phyloP scores from a whole-genome alignment of 1,140 invertebrate species.

The Cryptotermes secundus region DNA sequence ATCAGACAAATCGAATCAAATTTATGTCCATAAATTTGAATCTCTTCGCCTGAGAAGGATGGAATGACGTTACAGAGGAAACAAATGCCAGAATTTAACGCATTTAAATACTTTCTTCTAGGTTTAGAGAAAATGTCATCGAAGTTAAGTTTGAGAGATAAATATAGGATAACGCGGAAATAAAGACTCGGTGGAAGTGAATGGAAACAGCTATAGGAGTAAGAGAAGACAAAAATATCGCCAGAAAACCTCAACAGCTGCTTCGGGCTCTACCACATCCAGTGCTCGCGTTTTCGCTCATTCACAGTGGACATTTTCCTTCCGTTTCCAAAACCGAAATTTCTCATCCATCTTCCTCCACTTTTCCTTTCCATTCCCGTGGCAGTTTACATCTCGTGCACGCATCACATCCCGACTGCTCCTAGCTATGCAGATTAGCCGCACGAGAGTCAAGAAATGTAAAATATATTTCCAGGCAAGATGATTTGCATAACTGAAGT shows the following conservation, averaged over 20 bases:
- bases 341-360: background rate
- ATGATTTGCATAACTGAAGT: background rate
- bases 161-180: background rate
- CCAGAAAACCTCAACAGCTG: background rate
- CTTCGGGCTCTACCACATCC: background rate
- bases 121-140: background rate
- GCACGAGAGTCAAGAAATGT: background rate
- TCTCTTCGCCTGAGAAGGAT: too few relatives aligned
- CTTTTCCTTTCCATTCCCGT: background rate
- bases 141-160: background rate
- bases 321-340: background rate
- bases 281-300: background rate
- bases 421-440: background rate
- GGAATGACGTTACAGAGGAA: background rate
- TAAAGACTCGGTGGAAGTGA: background rate
- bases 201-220: background rate
- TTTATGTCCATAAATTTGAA: too few relatives aligned
- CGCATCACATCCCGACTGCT: background rate
- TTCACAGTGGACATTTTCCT: constrained; percentile 7
- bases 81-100: background rate
- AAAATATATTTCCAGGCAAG: too few relatives aligned
- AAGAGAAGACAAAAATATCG: background rate
- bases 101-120: background rate
- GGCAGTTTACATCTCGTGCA: background rate
- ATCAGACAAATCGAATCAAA: too few relatives aligned